Conservation (phyloP, 2,113 vertebrate genomes). For the Pholis gunnellus region DNA sequence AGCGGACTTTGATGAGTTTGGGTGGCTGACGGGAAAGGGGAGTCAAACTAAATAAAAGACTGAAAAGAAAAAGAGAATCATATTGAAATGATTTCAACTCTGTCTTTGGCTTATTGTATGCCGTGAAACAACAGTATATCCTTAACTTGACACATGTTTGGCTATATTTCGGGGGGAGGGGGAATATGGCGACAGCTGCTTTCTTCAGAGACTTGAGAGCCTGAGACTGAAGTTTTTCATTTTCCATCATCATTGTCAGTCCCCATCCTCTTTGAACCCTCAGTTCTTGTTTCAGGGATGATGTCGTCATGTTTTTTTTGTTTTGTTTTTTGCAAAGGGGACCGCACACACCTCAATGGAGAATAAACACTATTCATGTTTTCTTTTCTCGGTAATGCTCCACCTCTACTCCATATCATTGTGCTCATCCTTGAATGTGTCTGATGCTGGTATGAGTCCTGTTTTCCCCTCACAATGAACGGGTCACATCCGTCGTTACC, state of each 20-base stretch:
- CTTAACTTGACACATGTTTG: slow-evolving; percentile 78
- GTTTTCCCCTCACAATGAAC: slow-evolving; percentile 35
- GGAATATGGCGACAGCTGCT: slow-evolving; percentile 73
- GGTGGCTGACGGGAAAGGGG: slow-evolving; percentile 67
- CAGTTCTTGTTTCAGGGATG: slow-evolving; percentile 80
- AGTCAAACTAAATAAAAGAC: slow-evolving; percentile 76
- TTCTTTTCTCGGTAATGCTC: slow-evolving; percentile 56
- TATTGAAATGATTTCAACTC: slow-evolving; percentile 72
- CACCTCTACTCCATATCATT: slow-evolving; percentile 52
- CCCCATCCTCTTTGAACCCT: slow-evolving; percentile 65
- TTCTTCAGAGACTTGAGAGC: slow-evolving; percentile 75
- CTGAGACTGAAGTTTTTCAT: slow-evolving; percentile 64
- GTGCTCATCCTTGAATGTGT: slow-evolving; percentile 71
- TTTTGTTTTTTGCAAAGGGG: slow-evolving; percentile 59
- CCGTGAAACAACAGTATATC: slow-evolving; percentile 75
- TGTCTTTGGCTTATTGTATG: slow-evolving; percentile 67
- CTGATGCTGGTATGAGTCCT: slow-evolving; percentile 57
- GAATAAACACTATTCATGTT: slow-evolving; percentile 76
- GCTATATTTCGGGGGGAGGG: slow-evolving; percentile 73
- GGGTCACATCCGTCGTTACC: slow-evolving; percentile 37
- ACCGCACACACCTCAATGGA: slow-evolving; percentile 78
- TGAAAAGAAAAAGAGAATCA: slow-evolving; percentile 72
- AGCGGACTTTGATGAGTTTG: slow-evolving; percentile 54
- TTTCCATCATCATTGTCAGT: slow-evolving; percentile 62
- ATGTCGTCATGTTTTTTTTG: slow-evolving; percentile 52